Evolutionary conservation across 2,888 invertebrate species (phyloP), one percentile per base, ranked within the genome.

Genomic region (Mimas tiliae): DNA sequence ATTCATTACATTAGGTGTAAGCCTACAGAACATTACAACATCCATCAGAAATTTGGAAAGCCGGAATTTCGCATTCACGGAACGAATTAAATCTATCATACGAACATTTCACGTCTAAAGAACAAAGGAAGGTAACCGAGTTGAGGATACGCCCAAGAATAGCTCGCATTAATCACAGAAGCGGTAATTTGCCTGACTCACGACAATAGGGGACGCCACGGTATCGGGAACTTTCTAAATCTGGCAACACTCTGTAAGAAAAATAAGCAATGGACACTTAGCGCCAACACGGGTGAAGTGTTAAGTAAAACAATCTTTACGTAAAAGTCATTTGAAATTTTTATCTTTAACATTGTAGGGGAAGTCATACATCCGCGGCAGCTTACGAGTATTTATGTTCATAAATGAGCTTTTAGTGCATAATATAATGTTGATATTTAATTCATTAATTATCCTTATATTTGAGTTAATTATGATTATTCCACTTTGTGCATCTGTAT

Each of bases 161-260:
- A 92, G 89, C 86, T 75, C 73, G 83, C 86, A 91, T 92, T 91
- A 91, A 91, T 92, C 91, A 91, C 90, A 87, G 85, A 87, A 77
- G 82, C 84, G 83, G 88, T 88, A 90, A 92, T 93, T 90, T 88
- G 90, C 88, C 88, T 93, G 91, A 92, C 86, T 92, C 92, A 92
- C 87, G 88, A 85, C 86, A 86, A 74, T 85, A 86, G 87, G 90
- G 90, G 89, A 86, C 90, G 88, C 83, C 75, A 79, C 78, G 76
- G 81, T 87, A 87, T 87, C 82, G 85, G 80, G 84, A 83, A 86
- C 80, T 85, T 89, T 91, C 91, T 92, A 91, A 84, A 89, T 90
- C 86, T 78, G 86, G 89, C 74, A 80, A 83, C 88, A 86, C 86
- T 87, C 83, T 77, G 77, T 47, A 65, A 76, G 83, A 82, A 83